phyloP scores from a whole-genome alignment of 2,888 invertebrate species.

The Nezara viridula region DNA sequence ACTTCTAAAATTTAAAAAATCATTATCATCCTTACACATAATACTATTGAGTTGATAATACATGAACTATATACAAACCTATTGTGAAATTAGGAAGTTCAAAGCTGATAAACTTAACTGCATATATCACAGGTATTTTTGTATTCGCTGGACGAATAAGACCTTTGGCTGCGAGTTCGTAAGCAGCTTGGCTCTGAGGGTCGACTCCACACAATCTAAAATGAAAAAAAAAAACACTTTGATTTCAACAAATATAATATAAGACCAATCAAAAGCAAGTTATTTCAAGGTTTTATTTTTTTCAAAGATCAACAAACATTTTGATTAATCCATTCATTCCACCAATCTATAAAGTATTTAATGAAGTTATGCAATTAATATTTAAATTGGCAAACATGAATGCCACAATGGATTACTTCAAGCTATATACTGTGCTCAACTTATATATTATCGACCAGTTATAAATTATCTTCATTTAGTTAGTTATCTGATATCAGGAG shows the following conservation, averaged over 20 bases:
- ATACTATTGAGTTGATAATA: background rate
- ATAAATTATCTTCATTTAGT: no score
- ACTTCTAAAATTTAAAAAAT: slow-evolving; percentile 77
- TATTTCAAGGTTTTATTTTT: no score
- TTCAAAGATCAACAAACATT: no score
- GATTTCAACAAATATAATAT: background rate
- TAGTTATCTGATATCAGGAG: no score
- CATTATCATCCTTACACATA: background rate
- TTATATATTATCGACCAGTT: no score
- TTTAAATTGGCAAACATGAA: no score
- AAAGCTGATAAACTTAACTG: slow-evolving; percentile 87
- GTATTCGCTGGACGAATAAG: slow-evolving; percentile 80
- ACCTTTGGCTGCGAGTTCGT: slow-evolving; percentile 88
- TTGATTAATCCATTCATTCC: no score
- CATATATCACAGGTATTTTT: slow-evolving; percentile 85
- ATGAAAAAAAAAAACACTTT: slow-evolving; percentile 61
- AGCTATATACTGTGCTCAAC: no score
- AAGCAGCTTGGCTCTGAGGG: slow-evolving; percentile 89
- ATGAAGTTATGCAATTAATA: no score
- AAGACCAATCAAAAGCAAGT: background rate
- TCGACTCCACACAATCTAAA: slow-evolving; percentile 82
- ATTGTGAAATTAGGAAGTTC: slow-evolving; percentile 87
- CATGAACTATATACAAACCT: slow-evolving; percentile 72
- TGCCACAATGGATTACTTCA: no score
- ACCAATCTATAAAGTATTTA: no score